Base-by-base conservation (phyloP, 2,888 invertebrate species). In the Macrophya annulata region DNA sequence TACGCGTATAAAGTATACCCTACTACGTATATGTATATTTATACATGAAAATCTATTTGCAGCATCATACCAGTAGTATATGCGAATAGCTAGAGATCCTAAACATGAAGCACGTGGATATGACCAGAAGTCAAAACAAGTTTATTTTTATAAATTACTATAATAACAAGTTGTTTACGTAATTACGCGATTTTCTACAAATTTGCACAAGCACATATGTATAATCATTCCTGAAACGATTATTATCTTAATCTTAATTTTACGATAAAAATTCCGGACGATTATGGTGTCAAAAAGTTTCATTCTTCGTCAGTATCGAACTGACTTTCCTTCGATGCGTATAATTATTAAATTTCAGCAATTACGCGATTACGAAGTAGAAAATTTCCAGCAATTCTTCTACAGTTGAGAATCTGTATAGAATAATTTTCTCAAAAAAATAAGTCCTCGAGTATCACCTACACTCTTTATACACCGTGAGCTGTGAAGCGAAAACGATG, bases 61-160 rank as follows among this genome's bases (percentile, higher is more conserved):
- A 17, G 15, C 17, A 37, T 4, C 4, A 12, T 62, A 62, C 31
- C 68, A 17, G 2, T n/a, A 40, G n/a, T 21, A 25, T n/a, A 68
- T n/a, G 74, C 74, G 45, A 15, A 74, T 21, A 74, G 12, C 48
- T 21, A 17, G 6, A 37, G 51, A 9, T 55, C 10, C 55, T 25
- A 37, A 55, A 31, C 31, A n/a, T n/a, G n/a, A 77, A 77, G 31
- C 51, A 8, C 77, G 17, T 55, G 31, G 72, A 31, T 77, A 37
- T 37, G 77, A 77, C 55, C 51, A 17, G 51, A n/a, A 51, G 79
- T 62, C 40, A 25, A 62, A 81, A 62, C 43, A 59, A 62, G 25
- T 81, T 59, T 79, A 31, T 55, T 51, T 51, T 77, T n/a, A 76
- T 45, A 76, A 76, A 76, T 48, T 1, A 76, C 31, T 48, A 6